Conservation (phyloP, 2,113 vertebrate species). For the Bettongia penicillata region DNA sequence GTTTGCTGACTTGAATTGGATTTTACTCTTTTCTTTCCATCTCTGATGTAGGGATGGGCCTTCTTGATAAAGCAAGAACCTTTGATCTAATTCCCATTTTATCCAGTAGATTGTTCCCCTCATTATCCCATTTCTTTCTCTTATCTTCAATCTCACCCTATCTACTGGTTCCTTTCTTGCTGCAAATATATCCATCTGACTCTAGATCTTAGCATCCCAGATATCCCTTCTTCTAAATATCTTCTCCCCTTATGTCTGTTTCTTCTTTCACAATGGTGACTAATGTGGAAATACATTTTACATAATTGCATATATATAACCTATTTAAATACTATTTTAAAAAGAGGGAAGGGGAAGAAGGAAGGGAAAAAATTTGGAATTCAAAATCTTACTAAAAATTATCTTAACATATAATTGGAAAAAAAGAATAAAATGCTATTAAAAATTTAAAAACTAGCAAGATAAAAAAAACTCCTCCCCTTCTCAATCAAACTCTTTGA, state of each 20-base stretch:
- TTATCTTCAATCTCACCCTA: neutral
- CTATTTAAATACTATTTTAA: neutral
- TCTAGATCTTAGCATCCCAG: neutral
- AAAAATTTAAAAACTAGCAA: neutral
- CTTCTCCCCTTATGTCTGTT: neutral
- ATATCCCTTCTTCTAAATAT: neutral
- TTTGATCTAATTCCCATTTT: neutral
- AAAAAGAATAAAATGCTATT: neutral
- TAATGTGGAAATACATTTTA: neutral
- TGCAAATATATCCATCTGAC: neutral
- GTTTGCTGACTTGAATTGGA: neutral
- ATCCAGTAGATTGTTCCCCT: neutral
- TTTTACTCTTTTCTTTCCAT: neutral
- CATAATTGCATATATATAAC: neutral
- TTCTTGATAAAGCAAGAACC: neutral
- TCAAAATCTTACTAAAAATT: neutral
- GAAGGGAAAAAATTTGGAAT: neutral
- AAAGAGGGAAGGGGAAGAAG: neutral
- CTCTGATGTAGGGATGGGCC: neutral
- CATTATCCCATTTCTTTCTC: neutral
- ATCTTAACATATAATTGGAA: neutral
- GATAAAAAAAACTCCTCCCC: neutral
- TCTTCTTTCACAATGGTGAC: neutral
- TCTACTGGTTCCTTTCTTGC: neutral
- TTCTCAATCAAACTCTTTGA: neutral